A percentile compares a stretch with the other conserved stretches of the same genome.
Conservation (phyloP, 2,888 invertebrate genomes). For the Gortyna flavago region DNA sequence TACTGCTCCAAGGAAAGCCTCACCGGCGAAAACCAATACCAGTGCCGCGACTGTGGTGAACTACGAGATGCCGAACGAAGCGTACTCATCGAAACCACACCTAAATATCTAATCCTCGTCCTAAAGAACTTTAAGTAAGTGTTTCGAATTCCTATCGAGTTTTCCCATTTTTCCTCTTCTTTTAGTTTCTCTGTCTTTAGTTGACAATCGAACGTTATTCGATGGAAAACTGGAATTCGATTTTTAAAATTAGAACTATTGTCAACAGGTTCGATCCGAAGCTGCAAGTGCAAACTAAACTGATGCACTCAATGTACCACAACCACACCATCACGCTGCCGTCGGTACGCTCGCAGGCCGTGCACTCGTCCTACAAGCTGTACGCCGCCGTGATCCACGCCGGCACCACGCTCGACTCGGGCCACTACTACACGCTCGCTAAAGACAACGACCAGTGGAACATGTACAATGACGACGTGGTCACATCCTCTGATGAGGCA, state of each 20-base stretch:
- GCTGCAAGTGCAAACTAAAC: slow-evolving; percentile 93
- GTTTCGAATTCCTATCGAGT: slow-evolving; percentile 1
- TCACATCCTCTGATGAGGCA: slow-evolving; percentile 90
- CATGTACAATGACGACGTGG: slow-evolving; percentile 95
- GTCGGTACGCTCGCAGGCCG: slow-evolving; percentile 78
- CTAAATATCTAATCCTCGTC: slow-evolving; percentile 94
- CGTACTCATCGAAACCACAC: slow-evolving; percentile 91
- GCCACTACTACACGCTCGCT: slow-evolving; percentile 96
- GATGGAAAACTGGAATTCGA: slow-evolving; percentile 22
- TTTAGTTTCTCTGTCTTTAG: slow-evolving; percentile 36
- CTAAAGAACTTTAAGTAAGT: slow-evolving; percentile 93
- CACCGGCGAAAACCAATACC: slow-evolving; percentile 94
- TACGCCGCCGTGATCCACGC: slow-evolving; percentile 96
- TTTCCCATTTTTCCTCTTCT: slow-evolving; percentile 19
- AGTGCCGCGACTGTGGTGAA: slow-evolving; percentile 93
- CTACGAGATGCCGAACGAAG: slow-evolving; percentile 93
- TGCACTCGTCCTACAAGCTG: slow-evolving; percentile 90
- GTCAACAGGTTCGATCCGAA: slow-evolving; percentile 82
- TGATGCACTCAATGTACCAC: slow-evolving; percentile 92
- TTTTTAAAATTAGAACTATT: slow-evolving; percentile 37
- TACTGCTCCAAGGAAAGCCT: slow-evolving; percentile 94
- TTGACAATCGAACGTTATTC: slow-evolving; percentile 4
- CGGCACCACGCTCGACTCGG: slow-evolving; percentile 95
- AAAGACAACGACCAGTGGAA: slow-evolving; percentile 93
- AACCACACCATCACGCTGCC: slow-evolving; percentile 89